Base-by-base conservation (phyloP, 2,888 invertebrate genomes). In the Hydrotaea cyrtoneurina region DNA sequence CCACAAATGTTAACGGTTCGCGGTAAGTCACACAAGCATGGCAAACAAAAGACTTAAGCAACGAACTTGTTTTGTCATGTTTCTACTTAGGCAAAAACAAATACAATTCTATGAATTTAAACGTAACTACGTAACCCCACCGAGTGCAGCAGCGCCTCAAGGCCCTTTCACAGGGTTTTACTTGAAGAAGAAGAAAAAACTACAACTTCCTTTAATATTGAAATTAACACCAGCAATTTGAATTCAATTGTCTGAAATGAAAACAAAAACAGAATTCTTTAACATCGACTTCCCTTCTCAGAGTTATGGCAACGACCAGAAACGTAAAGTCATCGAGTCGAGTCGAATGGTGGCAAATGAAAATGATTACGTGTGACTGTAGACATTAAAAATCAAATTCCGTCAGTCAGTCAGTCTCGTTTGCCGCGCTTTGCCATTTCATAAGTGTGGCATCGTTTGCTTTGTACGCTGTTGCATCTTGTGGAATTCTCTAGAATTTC, bases 1-100 rank as follows among this genome's bases (percentile, higher is more conserved):
- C 2, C n/a, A 1, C 50, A n/a, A 50, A 50, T 1, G 4, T 2
- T 2, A 2, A 2, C 2, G 11, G 11, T 43, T 2, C n/a, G 5
- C 43, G 11, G 11, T 43, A 43, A 13, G n/a, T n/a, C n/a, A 4
- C 39, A n/a, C 39, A 39, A 39, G 10, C 39, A n/a, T n/a, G n/a
- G 39, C 8, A 66, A 59, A 82, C 78, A 78, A 82, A 78, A 82
- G 73, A 78, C 26, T 73, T 39, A 79, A 76, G 71, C 80, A 64
- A 78, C 80, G 64, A 75, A 84, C 80, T 71, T 81, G 73, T 46
- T 66, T 79, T 43, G 15, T 39, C 23, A 31, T 13, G 31, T 7
- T 62, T 31, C 62, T 57, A 57, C 13, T 50, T 50, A 50, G 13
- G 3, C 23, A 23, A 59, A 11, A 53, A 57, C 31, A n/a, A 10